Base-by-base conservation (phyloP, 1,140 invertebrate genomes). In the Adoxophyes honmai region DNA sequence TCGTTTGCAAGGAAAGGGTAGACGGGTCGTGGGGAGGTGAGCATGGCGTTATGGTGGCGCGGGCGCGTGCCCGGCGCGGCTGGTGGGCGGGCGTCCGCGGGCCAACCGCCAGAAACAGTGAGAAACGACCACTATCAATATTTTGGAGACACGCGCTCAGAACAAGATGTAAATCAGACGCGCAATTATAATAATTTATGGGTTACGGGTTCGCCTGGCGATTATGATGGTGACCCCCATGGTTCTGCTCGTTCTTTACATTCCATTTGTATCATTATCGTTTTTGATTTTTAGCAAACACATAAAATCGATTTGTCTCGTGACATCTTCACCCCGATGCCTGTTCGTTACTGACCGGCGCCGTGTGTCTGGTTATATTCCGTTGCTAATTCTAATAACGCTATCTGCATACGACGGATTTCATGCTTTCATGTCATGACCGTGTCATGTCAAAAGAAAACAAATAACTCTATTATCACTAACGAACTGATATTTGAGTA, bases 81-180 rank as follows among this genome's bases (percentile, higher is more conserved):
- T 16, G 42, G 42, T 48, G 42, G 42, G 21, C 42, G 42, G 6
- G 16, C 38, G 14, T 15, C 16, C 39, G n/a, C 15, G 21, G 21
- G 21, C 21, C 39, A 28, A 18, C n/a, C n/a, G 39, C 39, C 39
- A 44, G 39, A 48, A 48, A 48, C 16, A 28, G 2, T 44, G 18
- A 21, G 9, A 28, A 48, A 48, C 28, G 42, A 21, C 18, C 9
- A n/a, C 18, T 48, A 48, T 48, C 28, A 48, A 48, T 21, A 48
- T 48, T 48, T 48, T 7, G 16, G 16, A 21, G 39, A 44, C 39
- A 44, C 39, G 16, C 39, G 39, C 16, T 42, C 18, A 48, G n/a
- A 11, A 28, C 28, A n/a, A 11, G 42, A 48, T 48, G 11, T 48
- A 48, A 48, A 48, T 48, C 42, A 48, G 42, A n/a, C 39, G 14